Evolutionary conservation across 2,113 vertebrate genomes (phyloP).

Genomic region (Misgurnus anguillicaudatus): DNA sequence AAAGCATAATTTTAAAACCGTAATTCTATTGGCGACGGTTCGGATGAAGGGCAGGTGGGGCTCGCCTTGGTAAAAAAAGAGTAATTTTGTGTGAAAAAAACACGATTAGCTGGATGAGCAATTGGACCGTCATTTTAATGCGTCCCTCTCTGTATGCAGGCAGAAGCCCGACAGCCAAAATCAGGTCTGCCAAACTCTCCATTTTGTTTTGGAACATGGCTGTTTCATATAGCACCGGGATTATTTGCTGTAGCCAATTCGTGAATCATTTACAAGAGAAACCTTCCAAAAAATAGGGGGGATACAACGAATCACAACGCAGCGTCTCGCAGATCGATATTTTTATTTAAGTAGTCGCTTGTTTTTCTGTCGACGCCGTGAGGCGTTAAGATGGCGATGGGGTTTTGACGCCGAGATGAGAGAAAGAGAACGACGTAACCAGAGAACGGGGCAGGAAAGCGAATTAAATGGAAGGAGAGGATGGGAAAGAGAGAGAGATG

Average conservation of each 20-base stretch:
- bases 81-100: background rate
- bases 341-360: conserved; percentile 12
- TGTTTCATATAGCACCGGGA: conserved; percentile 14
- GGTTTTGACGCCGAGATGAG: conserved; percentile 32
- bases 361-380: conserved; percentile 38
- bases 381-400: conserved; percentile 49
- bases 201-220: conserved; percentile 74
- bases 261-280: background rate
- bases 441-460: conserved; percentile 41
- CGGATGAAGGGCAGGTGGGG: background rate
- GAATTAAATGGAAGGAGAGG: conserved; percentile 42
- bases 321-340: background rate
- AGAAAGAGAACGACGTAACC: conserved; percentile 53
- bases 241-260: conserved; percentile 23
- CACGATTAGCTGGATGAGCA: conserved; percentile 11
- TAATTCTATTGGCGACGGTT: background rate
- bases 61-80: background rate
- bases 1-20: background rate
- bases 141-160: background rate
- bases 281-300: background rate
- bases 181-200: conserved; percentile 60
- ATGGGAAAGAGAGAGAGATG: conserved; percentile 51
- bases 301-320: background rate
- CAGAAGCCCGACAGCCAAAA: conserved; percentile 3
- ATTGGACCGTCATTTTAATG: background rate